A percentile compares a stretch with the other conserved stretches of the same genome.
Evolutionary conservation across 2,888 invertebrate genomes (phyloP).

Genomic region (Cremastinae sp.): DNA sequence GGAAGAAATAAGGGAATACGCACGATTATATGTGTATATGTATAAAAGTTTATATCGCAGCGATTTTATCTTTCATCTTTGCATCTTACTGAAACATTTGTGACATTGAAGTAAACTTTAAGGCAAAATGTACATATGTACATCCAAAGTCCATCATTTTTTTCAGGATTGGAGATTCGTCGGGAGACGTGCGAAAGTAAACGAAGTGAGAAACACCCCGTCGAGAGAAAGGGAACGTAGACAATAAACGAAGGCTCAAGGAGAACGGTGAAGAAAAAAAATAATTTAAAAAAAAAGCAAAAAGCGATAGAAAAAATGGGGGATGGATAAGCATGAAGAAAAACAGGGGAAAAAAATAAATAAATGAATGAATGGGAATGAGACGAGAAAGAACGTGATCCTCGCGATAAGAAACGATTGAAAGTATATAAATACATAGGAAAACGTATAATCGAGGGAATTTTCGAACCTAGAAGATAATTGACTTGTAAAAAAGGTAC

Average conservation of each 20-base stretch:
- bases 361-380: too few relatives aligned
- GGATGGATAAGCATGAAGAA: too few relatives aligned
- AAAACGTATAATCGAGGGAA: constrained; percentile 8
- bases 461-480: constrained; percentile 44
- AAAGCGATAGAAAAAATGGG: neutral
- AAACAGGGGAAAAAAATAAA: too few relatives aligned
- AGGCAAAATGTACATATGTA: constrained; percentile 60
- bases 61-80: constrained; percentile 46
- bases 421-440: constrained; percentile 43
- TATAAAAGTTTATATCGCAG: constrained; percentile 50
- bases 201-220: constrained; percentile 13
- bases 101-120: constrained; percentile 38
- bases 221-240: constrained; percentile 24
- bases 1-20: constrained; percentile 5
- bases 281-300: neutral
- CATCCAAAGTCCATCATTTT: constrained; percentile 44
- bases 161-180: constrained; percentile 19
- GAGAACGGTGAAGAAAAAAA: neutral
- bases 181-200: constrained; percentile 3
- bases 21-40: constrained; percentile 42
- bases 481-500: constrained; percentile 48
- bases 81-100: constrained; percentile 36
- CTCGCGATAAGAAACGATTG: constrained; percentile 43
- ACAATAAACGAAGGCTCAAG: constrained; percentile 54
- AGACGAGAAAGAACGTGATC: constrained; percentile 20